Conservation (phyloP, 1,140 invertebrate species). For the Ruditapes philippinarum region DNA sequence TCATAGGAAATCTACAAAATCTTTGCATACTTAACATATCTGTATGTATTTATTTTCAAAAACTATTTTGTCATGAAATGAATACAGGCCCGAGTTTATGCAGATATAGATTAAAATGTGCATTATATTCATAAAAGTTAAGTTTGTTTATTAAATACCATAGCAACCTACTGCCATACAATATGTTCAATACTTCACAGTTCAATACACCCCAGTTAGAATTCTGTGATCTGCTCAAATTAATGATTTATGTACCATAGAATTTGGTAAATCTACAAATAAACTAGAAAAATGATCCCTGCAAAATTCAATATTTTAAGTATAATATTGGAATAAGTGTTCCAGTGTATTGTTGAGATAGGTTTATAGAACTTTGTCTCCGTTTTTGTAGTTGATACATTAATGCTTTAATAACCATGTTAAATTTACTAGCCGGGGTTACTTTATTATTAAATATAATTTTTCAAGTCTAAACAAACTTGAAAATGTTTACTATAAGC, state of each 20-base stretch:
- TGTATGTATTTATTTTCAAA: no score
- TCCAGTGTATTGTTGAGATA: neutral
- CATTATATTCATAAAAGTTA: slow-evolving; percentile 35
- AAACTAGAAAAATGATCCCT: slow-evolving; percentile 35
- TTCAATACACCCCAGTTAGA: slow-evolving; percentile 30
- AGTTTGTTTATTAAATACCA: slow-evolving; percentile 53
- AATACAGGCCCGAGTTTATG: no score
- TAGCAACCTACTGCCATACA: slow-evolving; percentile 42
- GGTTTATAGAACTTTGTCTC: no score
- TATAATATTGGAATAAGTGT: neutral
- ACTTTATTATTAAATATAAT: no score
- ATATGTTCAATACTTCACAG: slow-evolving; percentile 43
- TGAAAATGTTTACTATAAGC: no score
- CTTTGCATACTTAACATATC: no score
- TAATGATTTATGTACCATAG: neutral
- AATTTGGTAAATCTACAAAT: slow-evolving; percentile 28
- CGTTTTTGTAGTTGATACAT: no score
- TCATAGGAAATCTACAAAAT: no score
- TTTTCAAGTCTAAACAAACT: no score
- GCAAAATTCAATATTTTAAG: slow-evolving; percentile 32
- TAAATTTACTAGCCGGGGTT: no score
- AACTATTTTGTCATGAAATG: no score
- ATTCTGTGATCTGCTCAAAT: slow-evolving; percentile 20
- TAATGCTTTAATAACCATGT: no score
- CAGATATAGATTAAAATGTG: slow-evolving; percentile 18